These are phyloP conservation scores for Kryptopterus vitreolus DNA, from an alignment of 2,797 vertebrate genomes.

Conservation along the genomic window DNA sequence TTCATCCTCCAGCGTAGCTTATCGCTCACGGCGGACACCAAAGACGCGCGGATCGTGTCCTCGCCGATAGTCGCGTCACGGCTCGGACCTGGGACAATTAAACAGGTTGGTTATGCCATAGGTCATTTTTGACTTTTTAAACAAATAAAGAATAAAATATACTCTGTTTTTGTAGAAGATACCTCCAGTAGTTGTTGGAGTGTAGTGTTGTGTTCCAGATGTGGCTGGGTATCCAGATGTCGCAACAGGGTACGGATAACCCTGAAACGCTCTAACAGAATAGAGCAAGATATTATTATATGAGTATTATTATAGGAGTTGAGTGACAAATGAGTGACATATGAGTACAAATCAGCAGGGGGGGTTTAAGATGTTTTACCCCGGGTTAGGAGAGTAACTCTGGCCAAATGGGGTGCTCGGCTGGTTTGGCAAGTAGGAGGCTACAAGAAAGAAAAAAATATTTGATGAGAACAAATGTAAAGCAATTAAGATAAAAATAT, in stretches of 20 bases:
- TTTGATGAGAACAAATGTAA: conserved; percentile 46
- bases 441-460: conserved; percentile 66
- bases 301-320: too few species aligned
- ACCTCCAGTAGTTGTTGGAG: conserved; percentile 88
- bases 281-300: not conserved
- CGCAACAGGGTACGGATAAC: conserved; percentile 83
- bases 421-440: conserved; percentile 89
- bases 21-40: conserved; percentile 96
- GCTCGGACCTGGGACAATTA: conserved; percentile 76
- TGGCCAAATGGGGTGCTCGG: conserved; percentile 81
- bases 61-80: conserved; percentile 94
- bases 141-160: too few species aligned
- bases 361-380: conserved; percentile 78
- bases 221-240: conserved; percentile 82
- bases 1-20: conserved; percentile 98
- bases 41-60: conserved; percentile 94
- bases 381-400: conserved; percentile 77
- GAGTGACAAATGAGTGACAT: too few species aligned
- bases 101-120: conserved; percentile 17
- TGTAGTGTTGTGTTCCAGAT: conserved; percentile 81
- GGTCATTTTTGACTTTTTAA: not conserved
- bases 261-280: conserved; percentile 77
- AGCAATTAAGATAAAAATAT: not conserved
- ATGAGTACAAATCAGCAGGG: not conserved
- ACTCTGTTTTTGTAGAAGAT: conserved; percentile 57